Base-by-base conservation (phyloP, 2,797 vertebrate genomes). In the Gorsachius magnificus region DNA sequence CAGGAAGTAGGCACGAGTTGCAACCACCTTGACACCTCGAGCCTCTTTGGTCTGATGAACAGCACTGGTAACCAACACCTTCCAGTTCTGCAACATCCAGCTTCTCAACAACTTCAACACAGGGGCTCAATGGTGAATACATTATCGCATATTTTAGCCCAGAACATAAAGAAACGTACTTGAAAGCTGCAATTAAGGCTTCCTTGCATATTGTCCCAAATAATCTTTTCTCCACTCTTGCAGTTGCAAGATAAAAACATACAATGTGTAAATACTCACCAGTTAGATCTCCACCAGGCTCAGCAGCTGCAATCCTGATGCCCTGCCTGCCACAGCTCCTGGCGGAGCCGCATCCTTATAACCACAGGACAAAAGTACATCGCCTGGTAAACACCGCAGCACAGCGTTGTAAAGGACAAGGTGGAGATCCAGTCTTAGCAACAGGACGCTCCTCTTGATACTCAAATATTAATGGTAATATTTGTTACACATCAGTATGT, bases 321-420 rank as follows among this genome's bases (percentile, higher is more conserved):
- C 45, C 74, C 74, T 77, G 41, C 19, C 51, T n/a, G 56, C 29
- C 56, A 14, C 80, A 26, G 74, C 65, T 83, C 79, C 85, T 0
- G 2, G n/a, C 6, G 0, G 28, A 82, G 79, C 43, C 6, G 20
- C 64, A 56, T 16, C 64, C 58, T 16, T 20, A 28, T 0, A 87
- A 14, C 31, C 54, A 43, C 22, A 18, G 90, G 36, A 53, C 51
- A 56, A n/a, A 71, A 66, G 19, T 3, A 48, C 0, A 5, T 7
- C 0, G 0, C 2, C 64, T 46, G 26, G 65, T 3, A 5, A 74
- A n/a, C 0, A 4, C 16, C 28, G 53, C 60, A 70, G 48, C 64
- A 45, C 48, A 6, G 36, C 9, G 1, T 9, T n/a, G 53, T 38
- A 31, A 80, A 41, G 24, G 69, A 69, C 29, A 28, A 63, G 69